Evolutionary conservation across 2,888 invertebrate species (phyloP).

Genomic region (Proisotoma minuta): DNA sequence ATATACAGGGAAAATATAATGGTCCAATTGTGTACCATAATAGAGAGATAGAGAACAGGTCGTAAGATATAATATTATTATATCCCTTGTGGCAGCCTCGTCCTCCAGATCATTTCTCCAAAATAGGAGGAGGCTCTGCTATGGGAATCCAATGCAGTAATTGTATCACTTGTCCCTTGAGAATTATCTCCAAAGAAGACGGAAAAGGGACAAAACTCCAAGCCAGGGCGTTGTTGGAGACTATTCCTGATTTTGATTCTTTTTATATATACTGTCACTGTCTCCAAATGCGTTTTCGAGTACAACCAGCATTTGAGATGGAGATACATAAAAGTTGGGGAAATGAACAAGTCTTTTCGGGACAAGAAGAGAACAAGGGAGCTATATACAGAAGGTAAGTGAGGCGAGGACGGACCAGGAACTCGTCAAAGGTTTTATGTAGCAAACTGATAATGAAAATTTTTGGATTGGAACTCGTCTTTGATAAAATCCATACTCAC

Average conservation of each 20-base stretch:
- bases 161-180: conserved; percentile 21
- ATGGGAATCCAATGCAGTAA: conserved; percentile 16
- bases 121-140: not conserved
- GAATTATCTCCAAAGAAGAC: not conserved
- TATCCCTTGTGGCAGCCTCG: not conserved
- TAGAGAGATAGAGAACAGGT: not conserved
- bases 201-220: not conserved
- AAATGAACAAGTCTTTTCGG: not conserved
- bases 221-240: not conserved
- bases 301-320: too few species aligned
- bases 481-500: not conserved
- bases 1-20: too few species aligned
- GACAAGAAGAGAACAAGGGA: not conserved
- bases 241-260: not conserved
- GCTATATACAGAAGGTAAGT: not conserved
- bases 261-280: not conserved
- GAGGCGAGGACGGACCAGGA: not conserved
- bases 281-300: too few species aligned
- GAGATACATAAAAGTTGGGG: not conserved
- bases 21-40: too few species aligned
- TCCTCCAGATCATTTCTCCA: not conserved
- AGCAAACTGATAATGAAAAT: conserved; percentile 8
- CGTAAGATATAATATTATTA: not conserved
- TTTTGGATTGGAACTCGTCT: not conserved
- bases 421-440: conserved; percentile 12